phyloP scores from a whole-genome alignment of 2,888 invertebrate species.

The Drosophila dives region DNA sequence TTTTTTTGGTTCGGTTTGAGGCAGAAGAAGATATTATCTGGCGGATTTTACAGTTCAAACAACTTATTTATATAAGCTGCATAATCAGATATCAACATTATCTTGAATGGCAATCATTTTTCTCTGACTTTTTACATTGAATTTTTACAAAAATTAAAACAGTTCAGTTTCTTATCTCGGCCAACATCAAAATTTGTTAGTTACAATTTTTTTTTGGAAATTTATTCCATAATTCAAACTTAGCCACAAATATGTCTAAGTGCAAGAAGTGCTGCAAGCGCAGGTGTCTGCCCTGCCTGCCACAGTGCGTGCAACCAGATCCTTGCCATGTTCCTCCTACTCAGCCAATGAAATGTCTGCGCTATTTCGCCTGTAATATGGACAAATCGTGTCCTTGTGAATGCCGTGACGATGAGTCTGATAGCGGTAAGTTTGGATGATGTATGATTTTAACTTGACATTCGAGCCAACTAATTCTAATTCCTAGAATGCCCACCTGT shows the following conservation, averaged over 20 bases:
- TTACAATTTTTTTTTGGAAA: conserved; percentile 42
- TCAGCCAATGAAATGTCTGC: conserved; percentile 54
- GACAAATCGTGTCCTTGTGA: conserved; percentile 77
- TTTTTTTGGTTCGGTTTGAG: not conserved
- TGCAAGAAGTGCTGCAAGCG: conserved; percentile 44
- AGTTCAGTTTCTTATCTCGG: conserved; percentile 45
- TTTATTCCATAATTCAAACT: conserved; percentile 9
- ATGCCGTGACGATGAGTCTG: conserved; percentile 81
- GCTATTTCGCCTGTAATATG: conserved; percentile 81
- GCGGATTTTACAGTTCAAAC: not conserved
- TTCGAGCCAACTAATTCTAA: not conserved
- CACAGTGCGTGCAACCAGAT: conserved; percentile 51
- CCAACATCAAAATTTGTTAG: conserved; percentile 36
- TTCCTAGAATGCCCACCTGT: conserved; percentile 66
- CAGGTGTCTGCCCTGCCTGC: conserved; percentile 13
- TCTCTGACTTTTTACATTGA: too few relatives aligned
- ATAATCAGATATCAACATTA: not conserved
- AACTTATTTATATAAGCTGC: not conserved
- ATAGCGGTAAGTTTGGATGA: conserved; percentile 67
- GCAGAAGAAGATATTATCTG: not conserved
- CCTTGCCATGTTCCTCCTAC: conserved; percentile 47
- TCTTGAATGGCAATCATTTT: not conserved
- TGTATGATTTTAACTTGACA: too few relatives aligned
- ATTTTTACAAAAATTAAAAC: not conserved
- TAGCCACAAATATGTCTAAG: conserved; percentile 32